Conservation (phyloP, 2,113 vertebrate species). For the Arvicanthis niloticus region DNA sequence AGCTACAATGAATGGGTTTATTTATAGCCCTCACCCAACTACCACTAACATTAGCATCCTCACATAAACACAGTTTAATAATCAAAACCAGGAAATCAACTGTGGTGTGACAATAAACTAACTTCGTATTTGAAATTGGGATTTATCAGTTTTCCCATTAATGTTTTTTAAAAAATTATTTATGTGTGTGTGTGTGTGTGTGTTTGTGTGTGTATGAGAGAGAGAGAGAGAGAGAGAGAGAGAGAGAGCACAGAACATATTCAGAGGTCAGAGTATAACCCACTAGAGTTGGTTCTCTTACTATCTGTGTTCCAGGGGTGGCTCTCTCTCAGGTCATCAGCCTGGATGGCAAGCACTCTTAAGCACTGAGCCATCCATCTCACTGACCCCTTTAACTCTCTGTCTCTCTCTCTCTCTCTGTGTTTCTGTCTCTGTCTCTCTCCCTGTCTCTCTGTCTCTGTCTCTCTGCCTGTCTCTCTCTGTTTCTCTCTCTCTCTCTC, state of each 20-base stretch:
- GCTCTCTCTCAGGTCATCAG: not conserved
- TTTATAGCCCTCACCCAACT: not conserved
- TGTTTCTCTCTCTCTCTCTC: not conserved
- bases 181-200: not conserved
- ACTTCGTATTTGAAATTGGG: not conserved
- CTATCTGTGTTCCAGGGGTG: not conserved
- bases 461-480: too few species aligned
- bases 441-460: not conserved
- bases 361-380: not conserved
- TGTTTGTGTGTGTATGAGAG: not conserved
- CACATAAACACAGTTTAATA: fast-evolving
- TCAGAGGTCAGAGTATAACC: not conserved
- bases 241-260: not conserved
- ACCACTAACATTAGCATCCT: not conserved
- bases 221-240: not conserved
- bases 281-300: not conserved
- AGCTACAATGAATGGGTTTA: not conserved
- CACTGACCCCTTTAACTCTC: too few species aligned
- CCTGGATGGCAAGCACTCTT: not conserved
- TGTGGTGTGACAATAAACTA: not conserved
- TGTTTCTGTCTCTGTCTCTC: not conserved
- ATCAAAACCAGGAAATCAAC: not conserved
- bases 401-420: too few species aligned
- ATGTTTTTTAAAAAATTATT: not conserved
- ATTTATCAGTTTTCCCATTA: not conserved